These are phyloP conservation scores for Cliona cf. orientalis DNA, from an alignment of 37 sponge, comb jelly and placozoan genomes.

Conservation along the genomic window DNA sequence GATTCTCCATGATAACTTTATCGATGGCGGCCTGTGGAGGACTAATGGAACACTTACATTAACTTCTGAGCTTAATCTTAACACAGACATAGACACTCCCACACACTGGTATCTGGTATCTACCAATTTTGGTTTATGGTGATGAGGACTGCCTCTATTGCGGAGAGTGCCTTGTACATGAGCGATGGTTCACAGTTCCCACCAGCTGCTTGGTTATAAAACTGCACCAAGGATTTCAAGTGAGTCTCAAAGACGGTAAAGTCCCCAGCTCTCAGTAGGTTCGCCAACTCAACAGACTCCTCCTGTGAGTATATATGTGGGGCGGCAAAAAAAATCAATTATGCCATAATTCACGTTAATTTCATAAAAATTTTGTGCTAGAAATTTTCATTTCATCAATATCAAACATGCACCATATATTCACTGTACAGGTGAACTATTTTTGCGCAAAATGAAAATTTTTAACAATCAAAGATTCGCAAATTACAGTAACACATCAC, in stretches of 20 bases:
- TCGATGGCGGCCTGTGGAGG: constrained; percentile 3
- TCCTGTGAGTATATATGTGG: constrained; percentile 10
- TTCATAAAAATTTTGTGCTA: no score
- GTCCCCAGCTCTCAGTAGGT: constrained; percentile 9
- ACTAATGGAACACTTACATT: no score
- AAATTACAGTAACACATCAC: no score
- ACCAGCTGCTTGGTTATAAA: constrained; percentile 33
- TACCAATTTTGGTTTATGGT: constrained; percentile 33
- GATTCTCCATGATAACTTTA: constrained; percentile 44
- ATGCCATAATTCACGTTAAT: no score
- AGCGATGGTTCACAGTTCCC: not conserved
- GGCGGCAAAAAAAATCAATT: no score
- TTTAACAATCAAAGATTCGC: no score
- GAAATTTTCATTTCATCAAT: no score
- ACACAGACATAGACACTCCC: not conserved
- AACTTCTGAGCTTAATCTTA: not conserved
- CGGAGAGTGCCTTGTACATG: constrained; percentile 12
- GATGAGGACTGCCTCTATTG: constrained; percentile 30
- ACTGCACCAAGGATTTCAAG: constrained; percentile 3
- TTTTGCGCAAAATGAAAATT: no score
- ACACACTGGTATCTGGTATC: not conserved
- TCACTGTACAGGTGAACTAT: no score
- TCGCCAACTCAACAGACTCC: constrained; percentile 25
- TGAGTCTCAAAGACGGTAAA: constrained; percentile 36
- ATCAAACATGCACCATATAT: no score